Conservation (phyloP, 1,140 invertebrate genomes). For the Whitmania pigra region DNA sequence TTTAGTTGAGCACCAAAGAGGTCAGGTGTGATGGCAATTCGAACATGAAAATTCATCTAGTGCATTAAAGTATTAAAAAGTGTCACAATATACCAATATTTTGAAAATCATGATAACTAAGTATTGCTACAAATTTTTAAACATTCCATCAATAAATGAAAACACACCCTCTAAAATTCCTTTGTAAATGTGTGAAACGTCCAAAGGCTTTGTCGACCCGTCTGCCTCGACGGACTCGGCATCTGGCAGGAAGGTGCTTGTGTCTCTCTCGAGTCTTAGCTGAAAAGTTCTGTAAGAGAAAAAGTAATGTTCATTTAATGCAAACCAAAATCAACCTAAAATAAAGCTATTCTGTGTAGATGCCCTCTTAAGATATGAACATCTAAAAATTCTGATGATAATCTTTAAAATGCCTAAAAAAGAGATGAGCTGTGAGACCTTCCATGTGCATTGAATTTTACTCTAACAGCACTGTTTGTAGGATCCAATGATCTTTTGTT, state of each 20-base stretch:
- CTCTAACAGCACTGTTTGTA: not conserved
- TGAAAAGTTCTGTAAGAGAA: slow-evolving; percentile 15
- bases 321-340: not conserved
- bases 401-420: not conserved
- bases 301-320: too few relatives aligned
- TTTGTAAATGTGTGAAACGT: slow-evolving; percentile 16
- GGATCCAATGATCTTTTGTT: not conserved
- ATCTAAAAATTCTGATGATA: not conserved
- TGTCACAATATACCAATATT: not conserved
- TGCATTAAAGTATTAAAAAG: not conserved
- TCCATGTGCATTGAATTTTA: slow-evolving; percentile 15
- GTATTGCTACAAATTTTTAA: not conserved
- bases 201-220: not conserved
- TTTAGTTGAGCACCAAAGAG: too few relatives aligned
- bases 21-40: too few relatives aligned
- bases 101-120: not conserved
- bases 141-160: not conserved
- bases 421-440: slow-evolving; percentile 4
- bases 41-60: not conserved
- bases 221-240: not conserved
- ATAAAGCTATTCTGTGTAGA: not conserved
- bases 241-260: not conserved
- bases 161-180: slow-evolving; percentile 11
- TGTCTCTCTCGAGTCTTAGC: not conserved
- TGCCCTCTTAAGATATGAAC: not conserved